These are phyloP conservation scores for Chloroclysta siterata DNA, from an alignment of 2,888 invertebrate species.

Conservation along the genomic window DNA sequence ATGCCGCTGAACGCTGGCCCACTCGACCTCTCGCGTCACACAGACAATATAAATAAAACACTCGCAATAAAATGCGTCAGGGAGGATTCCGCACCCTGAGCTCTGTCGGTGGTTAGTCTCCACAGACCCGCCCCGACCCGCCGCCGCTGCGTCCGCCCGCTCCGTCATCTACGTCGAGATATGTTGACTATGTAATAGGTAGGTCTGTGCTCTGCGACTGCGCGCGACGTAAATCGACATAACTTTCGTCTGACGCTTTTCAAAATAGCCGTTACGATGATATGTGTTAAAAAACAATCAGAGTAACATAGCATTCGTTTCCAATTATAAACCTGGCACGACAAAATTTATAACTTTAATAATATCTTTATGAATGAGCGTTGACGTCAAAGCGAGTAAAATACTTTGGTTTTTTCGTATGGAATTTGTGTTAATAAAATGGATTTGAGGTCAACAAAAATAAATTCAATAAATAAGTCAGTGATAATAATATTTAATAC, in stretches of 20 bases:
- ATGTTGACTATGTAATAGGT: neutral
- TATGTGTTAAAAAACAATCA: constrained; percentile 48
- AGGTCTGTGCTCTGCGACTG: neutral
- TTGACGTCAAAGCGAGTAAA: constrained; percentile 67
- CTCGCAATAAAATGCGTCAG: constrained; percentile 58
- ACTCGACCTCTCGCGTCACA: constrained; percentile 46
- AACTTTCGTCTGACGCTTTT: constrained; percentile 34
- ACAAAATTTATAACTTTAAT: constrained; percentile 47
- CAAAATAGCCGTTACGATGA: constrained; percentile 48
- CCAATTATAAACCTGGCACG: constrained; percentile 57
- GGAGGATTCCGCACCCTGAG: constrained; percentile 17
- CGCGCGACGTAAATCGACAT: constrained; percentile 19
- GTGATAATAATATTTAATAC: constrained; percentile 38
- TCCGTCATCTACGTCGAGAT: neutral
- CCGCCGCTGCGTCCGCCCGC: neutral
- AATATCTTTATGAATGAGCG: constrained; percentile 74
- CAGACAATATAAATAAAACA: constrained; percentile 73
- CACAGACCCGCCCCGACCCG: constrained; percentile 7
- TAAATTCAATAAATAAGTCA: constrained; percentile 34
- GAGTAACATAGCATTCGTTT: constrained; percentile 43
- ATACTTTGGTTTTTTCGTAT: constrained; percentile 36
- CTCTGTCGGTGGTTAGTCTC: constrained; percentile 4
- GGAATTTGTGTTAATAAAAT: constrained; percentile 24
- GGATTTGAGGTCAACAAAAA: constrained; percentile 31
- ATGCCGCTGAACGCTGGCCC: constrained; percentile 56